phyloP scores from a whole-genome alignment of 2,888 invertebrate genomes.

The Eristalis tenax region DNA sequence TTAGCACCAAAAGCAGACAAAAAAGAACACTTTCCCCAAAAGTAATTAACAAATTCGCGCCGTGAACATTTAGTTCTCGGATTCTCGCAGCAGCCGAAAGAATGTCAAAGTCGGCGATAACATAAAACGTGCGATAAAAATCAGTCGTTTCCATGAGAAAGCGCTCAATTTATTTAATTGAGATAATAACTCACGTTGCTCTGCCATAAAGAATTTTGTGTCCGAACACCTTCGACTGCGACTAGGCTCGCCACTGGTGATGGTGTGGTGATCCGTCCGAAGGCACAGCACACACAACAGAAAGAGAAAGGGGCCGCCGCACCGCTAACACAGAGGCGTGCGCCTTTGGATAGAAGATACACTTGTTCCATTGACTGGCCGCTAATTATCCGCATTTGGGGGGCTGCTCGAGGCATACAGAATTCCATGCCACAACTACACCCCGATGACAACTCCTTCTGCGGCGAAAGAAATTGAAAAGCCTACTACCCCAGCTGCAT shows the following conservation, averaged over 20 bases:
- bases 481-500: background rate
- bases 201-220: constrained; percentile 22
- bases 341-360: constrained; percentile 45
- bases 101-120: constrained; percentile 31
- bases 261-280: constrained; percentile 42
- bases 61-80: constrained; percentile 18
- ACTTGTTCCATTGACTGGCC: constrained; percentile 59
- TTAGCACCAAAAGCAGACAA: constrained; percentile 32
- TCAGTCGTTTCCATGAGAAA: constrained; percentile 76
- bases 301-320: background rate
- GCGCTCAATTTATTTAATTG: constrained; percentile 79
- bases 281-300: constrained; percentile 46
- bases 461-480: constrained; percentile 53
- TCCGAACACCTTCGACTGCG: constrained; percentile 47
- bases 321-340: constrained; percentile 12
- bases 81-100: background rate
- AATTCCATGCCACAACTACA: constrained; percentile 42
- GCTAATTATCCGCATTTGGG: constrained; percentile 57
- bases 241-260: constrained; percentile 25
- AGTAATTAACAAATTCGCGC: constrained; percentile 64
- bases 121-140: constrained; percentile 61
- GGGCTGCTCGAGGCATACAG: constrained; percentile 39
- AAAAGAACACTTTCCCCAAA: constrained; percentile 60
- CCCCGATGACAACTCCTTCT: constrained; percentile 63
- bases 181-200: constrained; percentile 70